Evolutionary conservation across 2,888 invertebrate genomes (phyloP), one percentile per base, ranked within the genome.

Genomic region (Neoitamus cyanurus): DNA sequence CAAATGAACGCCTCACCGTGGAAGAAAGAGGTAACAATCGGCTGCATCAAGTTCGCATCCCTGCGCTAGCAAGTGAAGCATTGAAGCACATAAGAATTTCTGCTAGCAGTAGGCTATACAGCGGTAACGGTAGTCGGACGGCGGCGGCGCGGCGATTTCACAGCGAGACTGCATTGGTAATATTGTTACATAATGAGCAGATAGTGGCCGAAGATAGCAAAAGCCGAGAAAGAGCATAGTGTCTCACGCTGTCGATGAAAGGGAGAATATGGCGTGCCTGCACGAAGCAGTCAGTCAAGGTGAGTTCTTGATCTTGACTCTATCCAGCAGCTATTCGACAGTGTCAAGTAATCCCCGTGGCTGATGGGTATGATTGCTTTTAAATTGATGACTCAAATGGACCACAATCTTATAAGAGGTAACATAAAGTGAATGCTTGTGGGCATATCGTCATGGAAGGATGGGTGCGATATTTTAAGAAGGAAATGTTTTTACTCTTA

Each of bases 241-340:
- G 58, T 58, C 58, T 58, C 58, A 58, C 58, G 58, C 58, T 58
- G 58, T 58, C 58, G 58, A 58, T 58, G 58, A 58, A 58, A 58
- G 58, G 58, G 58, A 58, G 58, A 58, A 58, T 58, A 20, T 20
- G 58, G 20, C 58, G 58, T 58, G 58, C 58, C 58, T 6, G 25
- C 20, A 20, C 58, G 25, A 58, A 58, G 25, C 58, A 58, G 58
- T 58, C 58, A 58, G 58, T 58, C 58, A 58, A 58, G 58, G 58
- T 25, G 58, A 58, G 25, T 58, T 58, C 58, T 58, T 48, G 48
- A 48, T 48, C 48, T 48, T 48, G 2, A 15, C 58, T 58, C 25
- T 15, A 20, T 15, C 58, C 25, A 58, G 58, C 11, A 5, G 48
- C 0, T 6, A 7, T n/a, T 15, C 25, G 58, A 25, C 20, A 15